These are phyloP conservation scores for Trichosurus vulpecula DNA, from an alignment of 2,797 vertebrate genomes.

Conservation along the genomic window DNA sequence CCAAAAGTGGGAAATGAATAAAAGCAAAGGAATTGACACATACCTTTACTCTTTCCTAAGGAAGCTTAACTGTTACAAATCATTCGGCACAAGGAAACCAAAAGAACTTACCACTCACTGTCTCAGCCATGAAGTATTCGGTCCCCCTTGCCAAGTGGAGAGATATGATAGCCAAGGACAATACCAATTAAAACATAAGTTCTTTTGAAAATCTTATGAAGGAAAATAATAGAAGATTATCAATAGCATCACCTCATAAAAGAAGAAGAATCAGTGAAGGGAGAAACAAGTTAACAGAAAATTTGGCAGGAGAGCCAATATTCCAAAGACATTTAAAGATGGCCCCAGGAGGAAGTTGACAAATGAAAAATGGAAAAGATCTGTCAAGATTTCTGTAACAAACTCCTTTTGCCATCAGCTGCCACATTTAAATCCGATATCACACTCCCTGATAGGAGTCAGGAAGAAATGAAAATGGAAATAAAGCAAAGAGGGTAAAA, in stretches of 20 bases:
- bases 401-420: not conserved
- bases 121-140: not conserved
- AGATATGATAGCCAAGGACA: not conserved
- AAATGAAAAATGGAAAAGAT: not conserved
- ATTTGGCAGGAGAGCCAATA: not conserved
- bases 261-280: not conserved
- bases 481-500: not conserved
- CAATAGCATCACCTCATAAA: not conserved
- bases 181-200: not conserved
- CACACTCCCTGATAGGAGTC: not conserved
- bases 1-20: not conserved
- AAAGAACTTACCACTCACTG: not conserved
- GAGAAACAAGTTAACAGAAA: not conserved
- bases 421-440: not conserved
- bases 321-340: not conserved
- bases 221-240: not conserved
- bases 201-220: not conserved
- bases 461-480: not conserved
- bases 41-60: not conserved
- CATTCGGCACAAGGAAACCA: not conserved
- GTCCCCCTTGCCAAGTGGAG: not conserved
- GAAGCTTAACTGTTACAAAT: not conserved
- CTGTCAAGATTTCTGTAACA: not conserved
- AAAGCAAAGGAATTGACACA: not conserved
- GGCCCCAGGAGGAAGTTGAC: not conserved